These are phyloP conservation scores for Limnodromus scolopaceus DNA, from an alignment of 2,797 vertebrate genomes.

Conservation along the genomic window DNA sequence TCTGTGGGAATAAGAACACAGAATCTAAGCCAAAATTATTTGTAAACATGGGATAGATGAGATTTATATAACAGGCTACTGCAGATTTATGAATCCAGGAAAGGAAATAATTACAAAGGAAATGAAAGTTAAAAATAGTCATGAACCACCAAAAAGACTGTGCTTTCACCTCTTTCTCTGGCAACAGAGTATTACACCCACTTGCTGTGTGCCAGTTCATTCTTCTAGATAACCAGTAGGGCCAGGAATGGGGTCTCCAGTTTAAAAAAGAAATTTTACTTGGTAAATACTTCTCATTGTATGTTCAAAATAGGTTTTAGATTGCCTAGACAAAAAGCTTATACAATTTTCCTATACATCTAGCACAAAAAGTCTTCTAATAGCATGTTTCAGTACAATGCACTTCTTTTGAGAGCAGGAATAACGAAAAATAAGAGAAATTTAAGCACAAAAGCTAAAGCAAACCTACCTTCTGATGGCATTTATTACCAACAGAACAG, in stretches of 20 bases:
- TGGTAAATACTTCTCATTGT: conserved; percentile 51
- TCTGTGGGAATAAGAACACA: conserved; percentile 36
- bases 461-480: neutral
- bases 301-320: conserved; percentile 29
- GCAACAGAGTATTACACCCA: conserved; percentile 12
- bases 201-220: neutral
- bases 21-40: conserved; percentile 53
- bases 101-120: conserved; percentile 54
- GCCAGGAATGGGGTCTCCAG: conserved; percentile 3
- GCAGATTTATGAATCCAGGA: conserved; percentile 49
- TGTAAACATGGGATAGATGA: conserved; percentile 55
- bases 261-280: conserved; percentile 39
- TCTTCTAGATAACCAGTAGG: conserved; percentile 19
- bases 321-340: conserved; percentile 48
- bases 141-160: conserved; percentile 17
- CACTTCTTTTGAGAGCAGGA: conserved; percentile 19
- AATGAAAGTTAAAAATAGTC: conserved; percentile 63
- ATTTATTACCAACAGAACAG: neutral
- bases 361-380: conserved; percentile 30
- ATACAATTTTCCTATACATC: conserved; percentile 1
- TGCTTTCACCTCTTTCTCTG: conserved; percentile 39
- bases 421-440: conserved; percentile 34
- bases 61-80: conserved; percentile 39
- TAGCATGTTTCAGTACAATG: conserved; percentile 1
- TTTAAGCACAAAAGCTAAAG: neutral